These are phyloP conservation scores for Pseudomyrmex cubaensis DNA, from an alignment of 1,140 invertebrate species.

Conservation along the genomic window DNA sequence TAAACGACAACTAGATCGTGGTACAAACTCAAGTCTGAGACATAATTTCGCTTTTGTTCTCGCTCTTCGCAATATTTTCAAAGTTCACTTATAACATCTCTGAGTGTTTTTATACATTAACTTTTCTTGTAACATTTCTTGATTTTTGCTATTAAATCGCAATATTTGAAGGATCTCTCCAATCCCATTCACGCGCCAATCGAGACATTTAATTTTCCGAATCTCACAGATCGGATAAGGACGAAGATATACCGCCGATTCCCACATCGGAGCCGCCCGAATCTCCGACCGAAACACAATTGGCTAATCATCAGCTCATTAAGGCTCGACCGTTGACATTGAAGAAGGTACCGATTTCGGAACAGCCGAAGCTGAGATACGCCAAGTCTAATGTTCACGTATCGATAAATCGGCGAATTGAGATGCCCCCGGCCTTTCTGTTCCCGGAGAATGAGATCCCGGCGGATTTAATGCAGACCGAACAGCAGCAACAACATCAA, in stretches of 20 bases:
- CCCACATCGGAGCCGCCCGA: conserved; percentile 83
- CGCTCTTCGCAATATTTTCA: neutral
- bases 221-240: conserved; percentile 79
- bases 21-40: neutral
- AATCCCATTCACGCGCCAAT: neutral
- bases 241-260: conserved; percentile 83
- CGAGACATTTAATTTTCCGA: neutral
- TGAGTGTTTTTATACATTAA: neutral
- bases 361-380: conserved; percentile 91
- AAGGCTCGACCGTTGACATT: conserved; percentile 92
- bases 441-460: conserved; percentile 91
- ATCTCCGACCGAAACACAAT: conserved; percentile 80
- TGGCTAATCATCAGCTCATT: conserved; percentile 87
- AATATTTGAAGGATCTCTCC: neutral
- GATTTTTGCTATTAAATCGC: no score
- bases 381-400: conserved; percentile 87
- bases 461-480: conserved; percentile 86
- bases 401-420: conserved; percentile 90
- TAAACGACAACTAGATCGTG: neutral
- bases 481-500: conserved; percentile 82
- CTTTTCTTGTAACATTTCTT: neutral
- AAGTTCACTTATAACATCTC: neutral
- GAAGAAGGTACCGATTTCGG: conserved; percentile 90
- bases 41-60: neutral
- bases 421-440: conserved; percentile 92